Evolutionary conservation across 2,113 vertebrate genomes (phyloP).

Genomic region (Saguinus midas): DNA sequence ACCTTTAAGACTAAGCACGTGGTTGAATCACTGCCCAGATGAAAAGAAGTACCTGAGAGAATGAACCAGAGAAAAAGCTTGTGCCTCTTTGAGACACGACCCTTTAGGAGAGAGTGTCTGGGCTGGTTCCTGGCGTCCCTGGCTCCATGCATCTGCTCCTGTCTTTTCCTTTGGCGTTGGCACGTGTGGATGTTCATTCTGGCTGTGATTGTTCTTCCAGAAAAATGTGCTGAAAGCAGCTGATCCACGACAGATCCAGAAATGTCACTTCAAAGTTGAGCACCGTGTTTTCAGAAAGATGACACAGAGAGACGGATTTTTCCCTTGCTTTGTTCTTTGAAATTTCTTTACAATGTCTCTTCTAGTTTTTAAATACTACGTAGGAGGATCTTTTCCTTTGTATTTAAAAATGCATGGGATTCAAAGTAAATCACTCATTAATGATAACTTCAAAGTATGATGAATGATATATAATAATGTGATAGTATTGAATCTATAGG

Average conservation of each 20-base stretch:
- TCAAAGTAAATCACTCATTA: too few relatives aligned
- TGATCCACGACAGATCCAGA: not conserved
- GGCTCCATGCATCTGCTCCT: not conserved
- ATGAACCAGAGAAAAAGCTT: not conserved
- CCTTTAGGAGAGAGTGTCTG: rapidly evolving
- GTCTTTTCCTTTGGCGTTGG: not conserved
- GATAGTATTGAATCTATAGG: rapidly evolving
- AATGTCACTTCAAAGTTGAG: not conserved
- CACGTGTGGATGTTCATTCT: not conserved
- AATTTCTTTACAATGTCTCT: not conserved
- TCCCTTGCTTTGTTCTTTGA: not conserved
- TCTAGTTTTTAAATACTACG: not conserved
- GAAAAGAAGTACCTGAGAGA: not conserved
- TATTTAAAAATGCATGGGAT: not conserved
- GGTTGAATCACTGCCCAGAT: not conserved
- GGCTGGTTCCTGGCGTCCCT: not conserved
- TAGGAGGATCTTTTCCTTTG: not conserved
- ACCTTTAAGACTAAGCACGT: not conserved
- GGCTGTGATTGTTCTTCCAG: not conserved
- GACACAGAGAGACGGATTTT: not conserved
- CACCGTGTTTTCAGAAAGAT: not conserved
- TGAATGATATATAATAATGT: not conserved
- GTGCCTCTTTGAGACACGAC: rapidly evolving
- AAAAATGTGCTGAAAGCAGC: not conserved
- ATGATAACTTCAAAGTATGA: not conserved